These are phyloP conservation scores for Lepus americanus DNA, from an alignment of 2,113 vertebrate genomes.

Conservation along the genomic window DNA sequence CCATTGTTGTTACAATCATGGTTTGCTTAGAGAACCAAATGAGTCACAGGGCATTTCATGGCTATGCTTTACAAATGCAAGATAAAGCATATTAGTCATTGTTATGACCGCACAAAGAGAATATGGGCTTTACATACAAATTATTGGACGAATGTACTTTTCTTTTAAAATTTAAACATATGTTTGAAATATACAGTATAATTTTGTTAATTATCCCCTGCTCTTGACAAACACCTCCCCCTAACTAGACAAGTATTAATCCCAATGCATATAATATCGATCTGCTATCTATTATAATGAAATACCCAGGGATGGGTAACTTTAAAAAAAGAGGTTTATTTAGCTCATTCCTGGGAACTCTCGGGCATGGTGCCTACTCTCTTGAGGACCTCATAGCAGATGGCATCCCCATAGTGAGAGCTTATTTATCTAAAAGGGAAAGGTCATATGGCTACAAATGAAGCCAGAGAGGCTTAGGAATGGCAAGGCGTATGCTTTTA, in stretches of 20 bases:
- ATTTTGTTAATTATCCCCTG: not conserved
- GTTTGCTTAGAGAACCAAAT: not conserved
- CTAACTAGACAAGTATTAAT: slow-evolving; percentile 9
- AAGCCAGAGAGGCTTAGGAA: too few relatives aligned
- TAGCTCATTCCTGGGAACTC: too few relatives aligned
- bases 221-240: not conserved
- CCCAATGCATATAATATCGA: not conserved
- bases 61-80: not conserved
- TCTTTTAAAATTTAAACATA: not conserved
- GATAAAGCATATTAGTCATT: not conserved
- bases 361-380: too few relatives aligned
- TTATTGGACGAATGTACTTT: not conserved
- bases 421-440: too few relatives aligned
- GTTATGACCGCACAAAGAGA: not conserved
- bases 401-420: too few relatives aligned
- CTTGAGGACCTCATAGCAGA: too few relatives aligned
- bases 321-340: too few relatives aligned
- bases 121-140: not conserved
- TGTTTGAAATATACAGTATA: not conserved
- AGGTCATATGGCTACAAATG: too few relatives aligned
- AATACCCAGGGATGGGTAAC: too few relatives aligned
- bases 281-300: too few relatives aligned
- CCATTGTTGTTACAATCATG: not conserved
- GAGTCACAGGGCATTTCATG: not conserved
- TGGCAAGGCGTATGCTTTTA: too few relatives aligned